Conservation (phyloP, 2,888 invertebrate genomes). For the Elysia crispata region DNA sequence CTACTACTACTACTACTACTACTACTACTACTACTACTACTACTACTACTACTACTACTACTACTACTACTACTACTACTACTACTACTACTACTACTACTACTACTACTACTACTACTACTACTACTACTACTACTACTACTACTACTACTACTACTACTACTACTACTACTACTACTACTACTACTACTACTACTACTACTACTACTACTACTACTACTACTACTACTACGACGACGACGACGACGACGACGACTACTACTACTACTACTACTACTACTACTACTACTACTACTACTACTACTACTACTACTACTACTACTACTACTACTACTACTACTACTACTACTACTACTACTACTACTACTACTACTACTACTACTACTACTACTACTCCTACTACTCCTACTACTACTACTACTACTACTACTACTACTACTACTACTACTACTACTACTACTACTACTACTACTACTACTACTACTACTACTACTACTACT, state of each 20-base stretch:
- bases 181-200: no score
- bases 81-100: neutral
- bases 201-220: no score
- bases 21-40: neutral
- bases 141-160: no score
- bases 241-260: no score
- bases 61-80: neutral
- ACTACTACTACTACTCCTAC: no score
- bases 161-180: no score
- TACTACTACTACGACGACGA: no score
- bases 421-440: slow-evolving; percentile 29
- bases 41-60: neutral
- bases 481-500: slow-evolving; percentile 24
- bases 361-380: slow-evolving; percentile 29
- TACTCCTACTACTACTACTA: no score
- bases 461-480: slow-evolving; percentile 23
- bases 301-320: no score
- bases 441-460: slow-evolving; percentile 31
- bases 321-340: no score
- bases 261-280: no score
- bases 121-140: neutral
- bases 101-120: neutral
- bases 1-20: neutral
- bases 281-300: no score
- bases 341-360: slow-evolving; percentile 21